Evolutionary conservation across 2,797 vertebrate genomes (phyloP), one percentile per base, ranked within the genome.

Genomic region (Loriculus beryllinus): DNA sequence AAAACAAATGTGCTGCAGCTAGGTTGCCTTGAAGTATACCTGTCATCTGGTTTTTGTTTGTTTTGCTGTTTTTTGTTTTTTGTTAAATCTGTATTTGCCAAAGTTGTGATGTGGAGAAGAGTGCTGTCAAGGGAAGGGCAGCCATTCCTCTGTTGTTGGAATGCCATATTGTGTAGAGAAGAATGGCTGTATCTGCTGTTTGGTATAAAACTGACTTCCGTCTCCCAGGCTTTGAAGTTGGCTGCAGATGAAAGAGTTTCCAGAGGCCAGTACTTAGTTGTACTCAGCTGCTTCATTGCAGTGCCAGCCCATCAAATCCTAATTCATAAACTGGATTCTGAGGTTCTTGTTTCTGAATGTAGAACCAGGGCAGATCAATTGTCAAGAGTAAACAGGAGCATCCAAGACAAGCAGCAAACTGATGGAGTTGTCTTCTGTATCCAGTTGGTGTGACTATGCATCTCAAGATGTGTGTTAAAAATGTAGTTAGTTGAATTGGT

Each of bases 1-100:
- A n/a, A 54, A 43, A 37, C 14, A 39, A 31, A 47, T 0, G 0
- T 20, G 2, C 35, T 82, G 76, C 57, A 83, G 62, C 1, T 7
- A 48, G 64, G 47, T n/a, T 76, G n/a, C 39, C 28, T 64, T 49
- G 54, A 47, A 85, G 18, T 8, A 2, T 35, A 45, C 42, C 10
- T 37, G 43, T 28, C 9, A 9, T 19, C 40, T 33, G 40, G 3
- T 9, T 43, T 80, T 31, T 48, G 26, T 52, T 83, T 51, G 13
- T 13, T 12, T 68, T 68, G 64, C 42, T 77, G 48, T 2, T 3
- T 64, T 19, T 35, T 77, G 48, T 2, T 3, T 64, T 19, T 35
- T 37, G 31, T 21, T 1, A 81, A 83, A 19, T 47, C 37, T 75
- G 10, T 67, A 8, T 47, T 85, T 82, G 56, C 19, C 35, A 5